Evolutionary conservation across 1,140 invertebrate genomes (phyloP), one percentile per base, ranked within the genome.

Genomic region (Helicoverpa zea): DNA sequence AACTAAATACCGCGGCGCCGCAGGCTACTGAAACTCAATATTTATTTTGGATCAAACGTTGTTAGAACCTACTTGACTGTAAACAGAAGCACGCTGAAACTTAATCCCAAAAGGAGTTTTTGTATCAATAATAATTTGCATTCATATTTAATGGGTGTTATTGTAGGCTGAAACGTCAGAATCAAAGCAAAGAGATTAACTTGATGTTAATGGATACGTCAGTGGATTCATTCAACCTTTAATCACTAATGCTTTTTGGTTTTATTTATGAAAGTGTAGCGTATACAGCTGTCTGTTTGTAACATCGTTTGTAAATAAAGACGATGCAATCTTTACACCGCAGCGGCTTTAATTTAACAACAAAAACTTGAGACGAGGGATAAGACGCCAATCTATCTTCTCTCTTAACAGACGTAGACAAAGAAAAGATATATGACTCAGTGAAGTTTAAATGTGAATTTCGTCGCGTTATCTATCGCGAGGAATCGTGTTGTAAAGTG

Each of bases 1-100:
- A 30, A 76, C 23, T 75, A 75, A 16, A 16, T 49, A 11, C 43
- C 35, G 12, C 18, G 43, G 1, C 43, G 16, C 58, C 51, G 30
- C 73, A 18, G 56, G 73, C 73, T 23, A 76, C 58, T 30, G 74
- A 77, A 81, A 81, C 74, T 54, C 74, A 77, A 81, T 77, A 76
- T 81, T 81, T 81, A 77, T 77, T 77, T 72, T 81, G 74, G 73
- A 77, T 81, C 80, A 81, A 81, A 81, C 80, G 80, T 70, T 77
- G 66, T 72, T 81, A 51, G 63, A 70, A 72, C 64, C 52, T 72
- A 81, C 74, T 64, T 77, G 54, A 56, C 35, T 76, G 74, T 81
- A 77, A 77, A 77, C 80, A 81, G 75, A 73, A 61, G 30, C 72
- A 51, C 54, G 47, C 68, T 58, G 80, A 77, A 81, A 81, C 74